A percentile compares a stretch with the other conserved stretches of the same genome.
phyloP scores from a whole-genome alignment of 23 tunicate species.

The Halocynthia aurantium region DNA sequence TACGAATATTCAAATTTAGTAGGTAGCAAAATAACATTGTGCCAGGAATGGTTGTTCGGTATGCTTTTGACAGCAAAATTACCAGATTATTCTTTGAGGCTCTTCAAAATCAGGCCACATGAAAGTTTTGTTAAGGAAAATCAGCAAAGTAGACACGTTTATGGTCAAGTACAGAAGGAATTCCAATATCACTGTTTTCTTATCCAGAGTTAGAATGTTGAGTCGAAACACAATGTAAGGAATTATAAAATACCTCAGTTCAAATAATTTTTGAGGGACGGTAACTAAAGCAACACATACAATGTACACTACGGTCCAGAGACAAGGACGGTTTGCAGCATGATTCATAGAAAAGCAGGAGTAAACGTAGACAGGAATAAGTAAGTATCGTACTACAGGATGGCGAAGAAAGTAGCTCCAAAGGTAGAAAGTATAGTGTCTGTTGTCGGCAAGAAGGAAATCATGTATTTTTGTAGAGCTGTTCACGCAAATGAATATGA shows the following conservation, averaged over 20 bases:
- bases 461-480: constrained; percentile 46
- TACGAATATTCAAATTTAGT: too few relatives aligned
- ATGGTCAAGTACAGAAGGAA: constrained; percentile 26
- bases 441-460: constrained; percentile 84
- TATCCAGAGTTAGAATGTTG: constrained; percentile 29
- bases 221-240: constrained; percentile 71
- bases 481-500: background rate
- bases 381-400: constrained; percentile 25
- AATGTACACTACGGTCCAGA: constrained; percentile 50
- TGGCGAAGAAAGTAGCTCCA: constrained; percentile 51
- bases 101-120: constrained; percentile 59
- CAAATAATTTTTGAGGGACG: constrained; percentile 61
- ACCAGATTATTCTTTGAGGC: constrained; percentile 88
- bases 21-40: too few relatives aligned
- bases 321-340: constrained; percentile 14
- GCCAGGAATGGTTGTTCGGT: too few relatives aligned
- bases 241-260: constrained; percentile 72
- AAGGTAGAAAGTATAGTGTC: constrained; percentile 76
- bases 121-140: constrained; percentile 64
- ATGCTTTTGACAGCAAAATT: background rate
- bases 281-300: constrained; percentile 35
- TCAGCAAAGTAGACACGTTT: constrained; percentile 40
- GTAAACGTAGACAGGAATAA: constrained; percentile 62
- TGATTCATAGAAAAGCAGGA: constrained; percentile 62
- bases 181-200: constrained; percentile 36